Evolutionary conservation across 2,113 vertebrate species (phyloP).

Genomic region (Terrapene triunguis): DNA sequence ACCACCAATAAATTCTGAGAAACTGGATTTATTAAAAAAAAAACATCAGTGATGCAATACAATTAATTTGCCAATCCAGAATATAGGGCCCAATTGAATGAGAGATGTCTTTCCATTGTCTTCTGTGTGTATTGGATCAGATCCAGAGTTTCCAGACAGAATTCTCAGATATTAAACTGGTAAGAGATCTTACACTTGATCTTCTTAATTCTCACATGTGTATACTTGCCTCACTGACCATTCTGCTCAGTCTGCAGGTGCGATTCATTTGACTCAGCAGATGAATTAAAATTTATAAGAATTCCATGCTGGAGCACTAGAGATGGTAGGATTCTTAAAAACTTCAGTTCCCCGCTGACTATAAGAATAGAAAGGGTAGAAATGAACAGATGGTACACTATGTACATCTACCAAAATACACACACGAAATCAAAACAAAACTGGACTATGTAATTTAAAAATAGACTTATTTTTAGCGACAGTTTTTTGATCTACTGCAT

Average conservation of each 20-base stretch:
- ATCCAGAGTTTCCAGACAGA: background rate
- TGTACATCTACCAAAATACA: background rate
- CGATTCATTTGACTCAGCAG: background rate
- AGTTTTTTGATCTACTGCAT: background rate
- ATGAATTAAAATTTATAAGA: background rate
- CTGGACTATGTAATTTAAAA: rapidly evolving
- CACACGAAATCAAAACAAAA: background rate
- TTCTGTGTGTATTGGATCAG: background rate
- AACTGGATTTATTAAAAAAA: background rate
- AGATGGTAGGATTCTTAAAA: background rate
- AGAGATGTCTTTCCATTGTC: background rate
- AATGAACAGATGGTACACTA: constrained; percentile 16
- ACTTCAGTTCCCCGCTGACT: background rate
- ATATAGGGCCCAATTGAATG: constrained; percentile 10
- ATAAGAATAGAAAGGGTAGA: constrained; percentile 15
- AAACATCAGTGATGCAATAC: background rate
- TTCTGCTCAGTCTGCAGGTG: background rate
- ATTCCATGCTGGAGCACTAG: background rate
- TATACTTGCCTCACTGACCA: background rate
- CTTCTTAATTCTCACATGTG: background rate
- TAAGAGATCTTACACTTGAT: background rate
- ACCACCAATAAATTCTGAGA: background rate
- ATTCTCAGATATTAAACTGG: constrained; percentile 7
- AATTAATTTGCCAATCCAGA: background rate
- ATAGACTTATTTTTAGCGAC: background rate